Base-by-base conservation (phyloP, 2,113 vertebrate species). In the Antidorcas marsupialis region DNA sequence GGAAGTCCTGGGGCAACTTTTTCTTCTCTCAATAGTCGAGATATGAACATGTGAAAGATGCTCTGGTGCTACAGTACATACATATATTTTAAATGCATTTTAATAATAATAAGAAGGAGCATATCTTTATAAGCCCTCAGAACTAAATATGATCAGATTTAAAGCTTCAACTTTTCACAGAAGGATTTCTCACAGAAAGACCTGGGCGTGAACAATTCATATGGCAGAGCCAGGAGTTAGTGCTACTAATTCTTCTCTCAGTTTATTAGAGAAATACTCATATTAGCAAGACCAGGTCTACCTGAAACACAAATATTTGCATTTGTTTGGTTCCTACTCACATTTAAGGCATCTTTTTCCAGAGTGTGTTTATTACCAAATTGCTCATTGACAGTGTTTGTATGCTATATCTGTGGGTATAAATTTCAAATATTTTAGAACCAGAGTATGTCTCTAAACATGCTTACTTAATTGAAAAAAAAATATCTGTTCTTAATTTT, bases 351-450 rank as follows among this genome's bases (percentile, higher is more conserved):
- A 21, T 89, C 28, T 78, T 93, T 91, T 57, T 60, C 19, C 25
- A 87, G 60, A 33, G 25, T 59, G n/a, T 95, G 60, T 87, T 96
- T 95, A 89, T 95, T 86, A 79, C 39, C 74, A 83, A 81, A 62
- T 91, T 96, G 95, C 78, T 96, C 74, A 89, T 59, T 97, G 87
- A 30, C 55, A 60, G 0, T 94, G 90, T 91, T 98, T 97, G 28
- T 90, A 12, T 96, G 57, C 83, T 87, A 6, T 95, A 86, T 97
- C 96, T 92, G 28, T 91, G 91, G 3, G 7, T 62, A 1, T 91
- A 55, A 82, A 76, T 91, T 91, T 88, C 71, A 95, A 97, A 90
- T 95, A 93, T 95, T 95, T 94, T 92, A 74, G 86, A 95, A 95
- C 71, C 86, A 95, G 43, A 97, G 52, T 5, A 13, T 27, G 36